phyloP scores from a whole-genome alignment of 2,797 vertebrate species.

The Scyliorhinus canicula region DNA sequence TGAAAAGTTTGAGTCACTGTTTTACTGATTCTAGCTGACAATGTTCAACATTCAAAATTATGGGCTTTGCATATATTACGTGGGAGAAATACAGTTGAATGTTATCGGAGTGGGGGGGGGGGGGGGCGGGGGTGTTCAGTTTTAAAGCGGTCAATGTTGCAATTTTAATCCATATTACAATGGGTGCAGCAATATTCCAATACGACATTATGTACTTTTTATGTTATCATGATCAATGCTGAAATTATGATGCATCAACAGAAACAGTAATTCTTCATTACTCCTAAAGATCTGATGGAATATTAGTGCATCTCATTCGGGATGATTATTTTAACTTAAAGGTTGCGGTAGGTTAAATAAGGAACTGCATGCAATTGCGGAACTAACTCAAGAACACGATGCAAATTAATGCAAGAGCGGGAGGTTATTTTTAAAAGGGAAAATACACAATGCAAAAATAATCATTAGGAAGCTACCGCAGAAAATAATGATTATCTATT shows the following conservation, averaged over 20 bases:
- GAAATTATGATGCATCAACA: not conserved
- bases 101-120: not conserved
- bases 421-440: slow-evolving; percentile 13
- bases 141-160: not conserved
- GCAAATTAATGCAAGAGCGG: not conserved
- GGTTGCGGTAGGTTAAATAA: not conserved
- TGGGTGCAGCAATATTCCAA: not conserved
- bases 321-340: not conserved
- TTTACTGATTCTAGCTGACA: not conserved
- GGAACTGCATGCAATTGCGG: not conserved
- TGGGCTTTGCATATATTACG: not conserved
- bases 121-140: not conserved
- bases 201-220: not conserved
- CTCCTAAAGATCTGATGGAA: not conserved
- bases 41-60: not conserved
- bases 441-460: not conserved
- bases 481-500: not conserved
- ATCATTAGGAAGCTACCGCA: not conserved
- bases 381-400: not conserved
- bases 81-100: not conserved
- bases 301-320: not conserved
- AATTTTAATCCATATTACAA: not conserved
- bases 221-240: not conserved
- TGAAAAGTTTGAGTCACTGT: not conserved
- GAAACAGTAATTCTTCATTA: not conserved